These are phyloP conservation scores for Cheiracanthium punctorium DNA, from an alignment of 2,888 invertebrate genomes.

Conservation along the genomic window DNA sequence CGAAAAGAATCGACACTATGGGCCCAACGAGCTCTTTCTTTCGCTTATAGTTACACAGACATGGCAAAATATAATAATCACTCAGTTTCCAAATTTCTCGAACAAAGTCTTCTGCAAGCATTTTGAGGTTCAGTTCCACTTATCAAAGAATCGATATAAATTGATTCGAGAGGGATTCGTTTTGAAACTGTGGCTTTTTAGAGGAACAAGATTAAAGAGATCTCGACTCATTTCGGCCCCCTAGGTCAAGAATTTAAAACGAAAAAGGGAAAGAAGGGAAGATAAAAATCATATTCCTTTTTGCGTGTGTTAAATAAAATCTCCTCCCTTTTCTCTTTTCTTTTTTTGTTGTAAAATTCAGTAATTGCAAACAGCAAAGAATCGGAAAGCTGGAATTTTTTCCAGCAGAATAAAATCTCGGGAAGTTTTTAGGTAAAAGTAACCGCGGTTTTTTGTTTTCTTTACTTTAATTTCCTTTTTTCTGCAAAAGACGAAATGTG, in stretches of 20 bases:
- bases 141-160: constrained; percentile 5
- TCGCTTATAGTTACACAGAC: not conserved
- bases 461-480: no score
- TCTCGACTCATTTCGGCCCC: not conserved
- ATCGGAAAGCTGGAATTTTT: not conserved
- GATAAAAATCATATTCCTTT: not conserved
- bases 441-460: not conserved
- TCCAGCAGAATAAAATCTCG: not conserved
- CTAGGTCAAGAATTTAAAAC: not conserved
- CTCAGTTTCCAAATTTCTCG: not conserved
- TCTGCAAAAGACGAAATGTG: not conserved
- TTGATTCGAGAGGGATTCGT: not conserved
- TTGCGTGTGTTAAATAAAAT: constrained; percentile 4
- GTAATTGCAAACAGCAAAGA: constrained; percentile 4
- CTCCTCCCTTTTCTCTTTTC: no score
- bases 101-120: not conserved
- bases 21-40: no score
- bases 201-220: not conserved
- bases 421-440: not conserved
- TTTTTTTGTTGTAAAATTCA: not conserved
- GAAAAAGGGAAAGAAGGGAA: not conserved
- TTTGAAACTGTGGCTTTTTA: not conserved
- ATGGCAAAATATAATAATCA: not conserved
- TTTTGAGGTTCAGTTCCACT: not conserved
- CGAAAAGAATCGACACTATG: no score